phyloP scores from a whole-genome alignment of 2,888 invertebrate genomes.

The Lasius platythorax region DNA sequence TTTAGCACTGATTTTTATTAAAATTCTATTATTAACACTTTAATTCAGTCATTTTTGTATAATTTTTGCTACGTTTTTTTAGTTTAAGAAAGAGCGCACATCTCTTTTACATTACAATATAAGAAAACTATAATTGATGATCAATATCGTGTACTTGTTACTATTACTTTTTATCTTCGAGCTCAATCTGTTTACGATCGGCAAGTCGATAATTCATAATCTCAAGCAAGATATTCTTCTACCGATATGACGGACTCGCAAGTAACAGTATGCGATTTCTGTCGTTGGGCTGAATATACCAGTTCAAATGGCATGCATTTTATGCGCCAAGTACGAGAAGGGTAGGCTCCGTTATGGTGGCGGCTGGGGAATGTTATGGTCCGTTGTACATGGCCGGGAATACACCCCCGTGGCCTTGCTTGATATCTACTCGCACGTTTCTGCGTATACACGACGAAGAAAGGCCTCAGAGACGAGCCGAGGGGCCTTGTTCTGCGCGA shows the following conservation, averaged over 20 bases:
- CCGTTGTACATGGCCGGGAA: constrained; percentile 60
- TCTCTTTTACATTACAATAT: not conserved
- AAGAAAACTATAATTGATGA: not conserved
- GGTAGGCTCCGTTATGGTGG: constrained; percentile 67
- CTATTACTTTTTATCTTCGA: not conserved
- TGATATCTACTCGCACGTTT: constrained; percentile 69
- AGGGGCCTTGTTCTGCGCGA: constrained; percentile 57
- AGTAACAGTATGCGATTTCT: not conserved
- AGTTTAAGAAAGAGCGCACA: not conserved
- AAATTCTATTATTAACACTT: not conserved
- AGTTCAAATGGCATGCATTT: constrained; percentile 21
- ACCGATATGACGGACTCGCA: not conserved
- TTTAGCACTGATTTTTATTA: not conserved
- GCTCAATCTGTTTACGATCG: not conserved
- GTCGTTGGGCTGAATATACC: not conserved
- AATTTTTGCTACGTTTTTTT: not conserved
- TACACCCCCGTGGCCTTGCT: constrained; percentile 65
- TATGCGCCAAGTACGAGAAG: constrained; percentile 46
- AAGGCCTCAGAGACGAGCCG: constrained; percentile 55
- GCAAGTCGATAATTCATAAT: not conserved
- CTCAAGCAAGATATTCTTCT: not conserved
- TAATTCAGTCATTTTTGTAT: not conserved
- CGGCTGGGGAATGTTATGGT: constrained; percentile 68
- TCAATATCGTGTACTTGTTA: not conserved
- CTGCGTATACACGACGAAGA: constrained; percentile 59